Conservation (phyloP, 2,888 invertebrate species). For the Cactoblastis cactorum region DNA sequence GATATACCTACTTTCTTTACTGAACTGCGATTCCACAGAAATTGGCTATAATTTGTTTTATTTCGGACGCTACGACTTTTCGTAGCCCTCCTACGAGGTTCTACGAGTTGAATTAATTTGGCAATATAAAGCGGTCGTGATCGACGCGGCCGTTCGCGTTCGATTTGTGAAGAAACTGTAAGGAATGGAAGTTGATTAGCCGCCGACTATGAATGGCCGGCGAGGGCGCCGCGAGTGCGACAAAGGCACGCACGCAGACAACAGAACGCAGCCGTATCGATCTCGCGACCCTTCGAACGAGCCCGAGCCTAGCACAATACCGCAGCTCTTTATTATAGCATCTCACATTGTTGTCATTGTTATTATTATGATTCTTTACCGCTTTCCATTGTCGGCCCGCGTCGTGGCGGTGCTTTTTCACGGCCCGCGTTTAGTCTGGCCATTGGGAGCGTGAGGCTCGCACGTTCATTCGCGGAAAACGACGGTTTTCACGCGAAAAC, state of each 20-base stretch:
- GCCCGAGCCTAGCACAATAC: constrained; percentile 76
- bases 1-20: too few species aligned
- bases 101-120: neutral
- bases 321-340: constrained; percentile 79
- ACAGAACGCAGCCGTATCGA: constrained; percentile 75
- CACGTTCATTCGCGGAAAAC: constrained; percentile 76
- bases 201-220: constrained; percentile 52
- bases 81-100: constrained; percentile 11
- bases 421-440: constrained; percentile 78
- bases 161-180: constrained; percentile 18
- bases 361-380: constrained; percentile 80
- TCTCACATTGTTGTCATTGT: constrained; percentile 81
- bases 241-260: constrained; percentile 74
- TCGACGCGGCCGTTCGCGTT: constrained; percentile 8
- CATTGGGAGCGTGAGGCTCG: constrained; percentile 77
- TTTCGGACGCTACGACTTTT: neutral
- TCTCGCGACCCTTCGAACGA: constrained; percentile 77
- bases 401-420: constrained; percentile 79
- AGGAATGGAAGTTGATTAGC: constrained; percentile 58
- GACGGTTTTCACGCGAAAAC: constrained; percentile 70
- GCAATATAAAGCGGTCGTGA: neutral
- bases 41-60: too few species aligned
- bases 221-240: constrained; percentile 43
- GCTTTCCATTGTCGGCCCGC: constrained; percentile 79
- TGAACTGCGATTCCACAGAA: too few species aligned